phyloP scores from a whole-genome alignment of 2,888 invertebrate species.

The Drosophila mayaguana region DNA sequence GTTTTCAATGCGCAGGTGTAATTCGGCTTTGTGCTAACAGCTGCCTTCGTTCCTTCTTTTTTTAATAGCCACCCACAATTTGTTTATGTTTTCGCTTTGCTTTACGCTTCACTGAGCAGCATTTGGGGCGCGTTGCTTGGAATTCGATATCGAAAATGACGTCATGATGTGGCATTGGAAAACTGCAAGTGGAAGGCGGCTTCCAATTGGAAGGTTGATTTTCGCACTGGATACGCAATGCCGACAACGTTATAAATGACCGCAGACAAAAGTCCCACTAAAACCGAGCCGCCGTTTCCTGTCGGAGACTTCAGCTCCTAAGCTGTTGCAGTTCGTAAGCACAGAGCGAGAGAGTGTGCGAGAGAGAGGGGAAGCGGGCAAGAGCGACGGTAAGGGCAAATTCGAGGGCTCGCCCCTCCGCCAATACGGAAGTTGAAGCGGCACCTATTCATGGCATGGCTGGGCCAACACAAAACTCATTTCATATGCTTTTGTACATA shows the following conservation, averaged over 20 bases:
- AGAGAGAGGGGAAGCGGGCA: background rate
- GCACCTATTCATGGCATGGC: constrained; percentile 63
- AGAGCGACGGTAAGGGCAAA: background rate
- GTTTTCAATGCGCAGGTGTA: constrained; percentile 59
- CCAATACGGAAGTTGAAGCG: constrained; percentile 67
- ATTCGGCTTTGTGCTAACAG: constrained; percentile 49
- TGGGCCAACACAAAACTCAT: constrained; percentile 66
- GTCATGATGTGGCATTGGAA: constrained; percentile 58
- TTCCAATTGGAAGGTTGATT: constrained; percentile 13
- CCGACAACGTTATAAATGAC: constrained; percentile 52
- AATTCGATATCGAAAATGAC: constrained; percentile 73
- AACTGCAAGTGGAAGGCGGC: constrained; percentile 70
- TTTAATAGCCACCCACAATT: constrained; percentile 42
- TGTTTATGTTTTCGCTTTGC: constrained; percentile 71
- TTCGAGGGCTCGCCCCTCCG: constrained; percentile 21
- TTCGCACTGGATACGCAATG: constrained; percentile 59
- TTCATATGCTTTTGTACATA: constrained; percentile 53
- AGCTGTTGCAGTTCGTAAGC: constrained; percentile 39
- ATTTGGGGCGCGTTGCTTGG: constrained; percentile 13
- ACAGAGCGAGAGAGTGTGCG: background rate
- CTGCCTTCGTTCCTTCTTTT: constrained; percentile 32
- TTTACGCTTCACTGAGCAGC: constrained; percentile 36
- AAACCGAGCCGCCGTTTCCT: constrained; percentile 41
- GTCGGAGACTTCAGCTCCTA: constrained; percentile 18
- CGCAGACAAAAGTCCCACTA: constrained; percentile 54